Percentiles rank a stretch among this genome's conserved stretches.
phyloP scores from a whole-genome alignment of 2,888 invertebrate species.

The Campoplex nolae region DNA sequence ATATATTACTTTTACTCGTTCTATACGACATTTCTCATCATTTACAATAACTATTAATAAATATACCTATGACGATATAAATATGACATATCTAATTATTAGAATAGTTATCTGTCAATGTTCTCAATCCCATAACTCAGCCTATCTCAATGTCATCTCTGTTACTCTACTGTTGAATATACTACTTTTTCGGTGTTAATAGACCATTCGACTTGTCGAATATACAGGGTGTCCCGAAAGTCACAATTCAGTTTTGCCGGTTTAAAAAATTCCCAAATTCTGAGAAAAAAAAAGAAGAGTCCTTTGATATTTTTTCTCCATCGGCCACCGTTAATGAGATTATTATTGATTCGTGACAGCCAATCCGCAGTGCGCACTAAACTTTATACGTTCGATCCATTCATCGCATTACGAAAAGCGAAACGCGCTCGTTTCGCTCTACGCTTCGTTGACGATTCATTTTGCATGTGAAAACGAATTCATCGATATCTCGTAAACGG shows the following conservation, averaged over 20 bases:
- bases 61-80: conserved; percentile 16
- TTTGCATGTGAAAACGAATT: background rate
- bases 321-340: background rate
- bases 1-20: conserved; percentile 43
- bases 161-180: conserved; percentile 40
- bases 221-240: conserved; percentile 10
- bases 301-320: background rate
- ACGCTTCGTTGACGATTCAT: background rate
- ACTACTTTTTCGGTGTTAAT: conserved; percentile 28
- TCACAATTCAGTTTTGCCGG: background rate
- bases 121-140: conserved; percentile 25
- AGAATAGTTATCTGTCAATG: conserved; percentile 35
- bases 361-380: background rate
- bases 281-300: background rate
- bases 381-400: no score
- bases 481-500: background rate
- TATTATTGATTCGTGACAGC: background rate
- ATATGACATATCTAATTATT: conserved; percentile 25
- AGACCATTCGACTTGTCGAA: conserved; percentile 24
- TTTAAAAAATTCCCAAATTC: background rate
- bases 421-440: no score
- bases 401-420: no score
- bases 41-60: conserved; percentile 29
- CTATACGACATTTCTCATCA: conserved; percentile 51
- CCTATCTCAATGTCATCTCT: conserved; percentile 41